A percentile compares a stretch with the other conserved stretches of the same genome.
These are phyloP conservation scores for Thalassophryne amazonica DNA, from an alignment of 2,797 vertebrate species.

Conservation along the genomic window DNA sequence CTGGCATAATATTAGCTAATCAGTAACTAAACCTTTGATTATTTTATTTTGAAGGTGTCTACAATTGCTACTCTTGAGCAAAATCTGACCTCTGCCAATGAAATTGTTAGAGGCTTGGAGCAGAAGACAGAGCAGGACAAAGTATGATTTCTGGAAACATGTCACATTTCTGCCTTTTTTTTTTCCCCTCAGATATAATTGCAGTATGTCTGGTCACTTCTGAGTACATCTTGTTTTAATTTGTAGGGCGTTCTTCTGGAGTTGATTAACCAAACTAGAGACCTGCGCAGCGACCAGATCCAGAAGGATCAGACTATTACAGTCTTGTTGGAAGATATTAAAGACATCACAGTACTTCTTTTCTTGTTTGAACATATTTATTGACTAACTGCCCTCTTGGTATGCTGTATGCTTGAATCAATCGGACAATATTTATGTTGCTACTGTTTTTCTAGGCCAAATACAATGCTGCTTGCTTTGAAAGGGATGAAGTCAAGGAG, in stretches of 20 bases:
- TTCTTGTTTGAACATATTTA: neutral
- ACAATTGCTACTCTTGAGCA: conserved; percentile 68
- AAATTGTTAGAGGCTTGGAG: conserved; percentile 75
- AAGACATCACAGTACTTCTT: conserved; percentile 82
- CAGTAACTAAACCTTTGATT: conserved; percentile 17
- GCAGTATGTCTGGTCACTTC: neutral
- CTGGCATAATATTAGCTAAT: too few species aligned
- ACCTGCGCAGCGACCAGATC: conserved; percentile 80
- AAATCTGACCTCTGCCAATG: conserved; percentile 70
- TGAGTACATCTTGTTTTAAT: conserved; percentile 23
- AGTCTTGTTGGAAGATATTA: conserved; percentile 82
- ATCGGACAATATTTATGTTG: neutral
- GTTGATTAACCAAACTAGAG: conserved; percentile 89
- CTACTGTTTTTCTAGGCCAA: conserved; percentile 74
- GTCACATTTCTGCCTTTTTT: neutral
- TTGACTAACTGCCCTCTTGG: neutral
- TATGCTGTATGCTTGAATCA: neutral
- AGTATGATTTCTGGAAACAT: conserved; percentile 61
- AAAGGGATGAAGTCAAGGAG: conserved; percentile 78
- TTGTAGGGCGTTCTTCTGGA: conserved; percentile 85
- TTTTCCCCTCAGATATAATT: neutral
- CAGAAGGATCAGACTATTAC: conserved; percentile 82
- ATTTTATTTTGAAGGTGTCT: conserved; percentile 37
- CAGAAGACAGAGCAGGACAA: conserved; percentile 87
- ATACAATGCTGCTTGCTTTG: conserved; percentile 75